Evolutionary conservation across 2,888 invertebrate genomes (phyloP), one percentile per base, ranked within the genome.

Genomic region (Philhelius pedissequus): DNA sequence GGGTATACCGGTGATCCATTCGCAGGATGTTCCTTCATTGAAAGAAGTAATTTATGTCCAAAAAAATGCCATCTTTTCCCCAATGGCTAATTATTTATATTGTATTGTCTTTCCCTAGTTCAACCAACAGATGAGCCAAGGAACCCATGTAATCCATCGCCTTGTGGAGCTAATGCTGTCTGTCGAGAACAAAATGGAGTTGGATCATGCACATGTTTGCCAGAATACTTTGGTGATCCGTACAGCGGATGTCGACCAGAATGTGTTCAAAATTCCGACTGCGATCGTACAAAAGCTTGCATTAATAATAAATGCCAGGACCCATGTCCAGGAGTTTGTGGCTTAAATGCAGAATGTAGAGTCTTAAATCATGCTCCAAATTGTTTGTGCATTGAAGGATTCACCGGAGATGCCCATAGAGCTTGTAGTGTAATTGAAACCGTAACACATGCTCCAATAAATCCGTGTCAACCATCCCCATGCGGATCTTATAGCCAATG

Each of bases 1-100:
- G 96, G 95, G 86, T 96, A 94, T 88, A 95, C 94, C 78, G 96
- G 96, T 87, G 94, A 96, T 93, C 96, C 96, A 74, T 96, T 96
- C 92, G 93, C 93, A 87, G 94, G 93, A 88, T 96, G 96, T 91
- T 92, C 93, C 87, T 92, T 92, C 73, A 93, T 93, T 89, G 92
- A 93, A 87, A 92, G 91, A 90, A 91, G 92, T 92, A 92, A 62
- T 58, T 73, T 48, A 27, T 43, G 56, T 52, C 75, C 73, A 87
- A 73, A 18, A n/a, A 52, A 35, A 62, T 68, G 7, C 43, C 62
- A 3, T 1, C 30, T 45, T 38, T 27, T 32, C 45, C 18, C 6
- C 30, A 20, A 35, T 48, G 32, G 30, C 73, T 78, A 76, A 82
- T 62, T 40, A 40, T 15, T 64, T 20, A n/a, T 71, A 40, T 71